Percentiles rank a stretch among this genome's conserved stretches.
These are phyloP conservation scores for Grantiella picta DNA, from an alignment of 2,113 vertebrate genomes.

Conservation along the genomic window DNA sequence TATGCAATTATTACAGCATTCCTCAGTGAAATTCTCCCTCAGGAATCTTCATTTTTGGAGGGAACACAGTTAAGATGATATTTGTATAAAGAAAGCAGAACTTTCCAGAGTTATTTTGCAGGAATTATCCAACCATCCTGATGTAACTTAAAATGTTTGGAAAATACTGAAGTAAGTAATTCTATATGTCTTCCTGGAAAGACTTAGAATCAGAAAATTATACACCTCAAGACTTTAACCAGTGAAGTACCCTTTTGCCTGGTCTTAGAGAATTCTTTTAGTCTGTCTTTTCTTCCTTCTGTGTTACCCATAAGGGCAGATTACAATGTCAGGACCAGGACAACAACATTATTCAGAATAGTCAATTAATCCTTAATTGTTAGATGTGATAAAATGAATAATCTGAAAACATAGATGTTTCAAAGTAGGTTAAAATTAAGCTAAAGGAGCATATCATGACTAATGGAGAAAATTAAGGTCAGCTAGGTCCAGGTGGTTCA, in stretches of 20 bases:
- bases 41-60: background rate
- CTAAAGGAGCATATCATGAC: background rate
- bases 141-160: background rate
- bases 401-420: background rate
- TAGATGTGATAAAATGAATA: background rate
- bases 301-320: background rate
- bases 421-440: background rate
- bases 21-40: background rate
- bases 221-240: background rate
- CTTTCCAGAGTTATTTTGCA: background rate
- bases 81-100: background rate
- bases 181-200: background rate
- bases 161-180: slow-evolving; percentile 3
- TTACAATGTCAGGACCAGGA: background rate
- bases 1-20: background rate
- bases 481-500: background rate
- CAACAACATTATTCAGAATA: background rate
- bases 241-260: background rate
- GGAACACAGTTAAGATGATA: background rate
- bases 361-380: background rate
- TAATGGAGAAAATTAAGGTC: background rate
- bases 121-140: background rate
- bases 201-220: background rate
- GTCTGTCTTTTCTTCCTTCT: background rate
- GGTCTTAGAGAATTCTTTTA: background rate